phyloP scores from a whole-genome alignment of 2,113 vertebrate genomes.

The Tautogolabrus adspersus region DNA sequence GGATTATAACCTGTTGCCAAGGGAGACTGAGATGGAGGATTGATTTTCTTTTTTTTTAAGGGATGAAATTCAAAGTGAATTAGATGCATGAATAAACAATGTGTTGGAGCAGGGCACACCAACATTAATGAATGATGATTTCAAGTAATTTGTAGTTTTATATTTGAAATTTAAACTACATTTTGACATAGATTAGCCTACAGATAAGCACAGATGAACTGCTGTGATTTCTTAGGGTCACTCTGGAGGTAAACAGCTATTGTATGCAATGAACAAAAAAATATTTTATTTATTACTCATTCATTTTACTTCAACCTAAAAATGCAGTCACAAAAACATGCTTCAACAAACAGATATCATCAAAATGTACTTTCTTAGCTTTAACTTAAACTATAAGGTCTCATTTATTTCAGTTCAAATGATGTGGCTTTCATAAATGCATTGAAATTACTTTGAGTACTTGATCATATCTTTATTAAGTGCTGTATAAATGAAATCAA shows the following conservation, averaged over 20 bases:
- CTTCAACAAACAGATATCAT: not conserved
- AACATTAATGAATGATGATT: constrained; percentile 60
- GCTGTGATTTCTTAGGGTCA: not conserved
- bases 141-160: constrained; percentile 37
- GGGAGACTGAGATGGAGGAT: constrained; percentile 86
- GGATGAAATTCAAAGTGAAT: constrained; percentile 77
- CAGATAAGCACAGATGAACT: constrained; percentile 13
- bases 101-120: constrained; percentile 26
- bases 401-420: not conserved
- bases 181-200: constrained; percentile 30
- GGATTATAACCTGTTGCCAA: constrained; percentile 89
- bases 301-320: not conserved
- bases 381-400: too few relatives aligned
- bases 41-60: constrained; percentile 78
- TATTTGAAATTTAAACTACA: constrained; percentile 10
- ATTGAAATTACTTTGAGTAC: too few relatives aligned
- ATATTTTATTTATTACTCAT: not conserved
- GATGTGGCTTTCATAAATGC: too few relatives aligned
- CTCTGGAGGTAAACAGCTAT: not conserved
- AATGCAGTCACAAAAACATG: not conserved
- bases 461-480: too few relatives aligned
- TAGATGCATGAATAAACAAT: constrained; percentile 72
- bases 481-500: too few relatives aligned
- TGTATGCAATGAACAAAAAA: not conserved
- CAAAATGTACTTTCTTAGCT: not conserved